Percentiles rank a stretch among this genome's conserved stretches.
phyloP scores from a whole-genome alignment of 2,888 invertebrate genomes.

The Spilarctia lutea region DNA sequence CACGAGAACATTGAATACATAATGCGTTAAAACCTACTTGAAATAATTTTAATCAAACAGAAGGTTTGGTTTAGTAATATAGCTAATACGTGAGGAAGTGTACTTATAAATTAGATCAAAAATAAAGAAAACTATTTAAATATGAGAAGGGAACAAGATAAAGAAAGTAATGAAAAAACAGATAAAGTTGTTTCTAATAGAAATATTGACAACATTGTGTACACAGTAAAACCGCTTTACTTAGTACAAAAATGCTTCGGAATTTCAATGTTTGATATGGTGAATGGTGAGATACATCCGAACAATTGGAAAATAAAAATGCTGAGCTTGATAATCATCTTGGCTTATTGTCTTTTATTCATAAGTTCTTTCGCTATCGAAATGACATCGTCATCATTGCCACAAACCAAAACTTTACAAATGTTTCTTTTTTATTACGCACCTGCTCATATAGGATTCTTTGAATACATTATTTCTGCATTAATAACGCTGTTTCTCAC shows the following conservation, averaged over 20 bases:
- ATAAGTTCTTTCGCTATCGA: neutral
- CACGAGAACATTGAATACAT: neutral
- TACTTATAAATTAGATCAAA: neutral
- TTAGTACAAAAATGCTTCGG: neutral
- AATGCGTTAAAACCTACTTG: too few species aligned
- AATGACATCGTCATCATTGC: neutral
- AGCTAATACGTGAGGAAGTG: neutral
- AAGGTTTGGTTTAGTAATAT: neutral
- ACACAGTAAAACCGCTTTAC: constrained; percentile 6
- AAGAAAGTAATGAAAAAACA: neutral
- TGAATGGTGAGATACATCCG: constrained; percentile 1
- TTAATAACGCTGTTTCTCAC: neutral
- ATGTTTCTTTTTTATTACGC: neutral
- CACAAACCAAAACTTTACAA: neutral
- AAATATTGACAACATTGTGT: constrained; percentile 4
- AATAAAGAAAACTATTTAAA: neutral
- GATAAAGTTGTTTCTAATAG: neutral
- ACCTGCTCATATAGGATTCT: neutral
- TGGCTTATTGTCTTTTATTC: neutral
- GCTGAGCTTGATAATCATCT: neutral
- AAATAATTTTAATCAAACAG: neutral
- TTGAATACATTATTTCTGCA: neutral
- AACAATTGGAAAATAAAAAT: constrained; percentile 6
- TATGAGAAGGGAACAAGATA: constrained; percentile 2
- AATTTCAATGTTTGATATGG: neutral